Percentiles rank a stretch among this genome's conserved stretches.
Conservation (phyloP, 2,113 vertebrate species). For the Muntiacus muntjak region DNA sequence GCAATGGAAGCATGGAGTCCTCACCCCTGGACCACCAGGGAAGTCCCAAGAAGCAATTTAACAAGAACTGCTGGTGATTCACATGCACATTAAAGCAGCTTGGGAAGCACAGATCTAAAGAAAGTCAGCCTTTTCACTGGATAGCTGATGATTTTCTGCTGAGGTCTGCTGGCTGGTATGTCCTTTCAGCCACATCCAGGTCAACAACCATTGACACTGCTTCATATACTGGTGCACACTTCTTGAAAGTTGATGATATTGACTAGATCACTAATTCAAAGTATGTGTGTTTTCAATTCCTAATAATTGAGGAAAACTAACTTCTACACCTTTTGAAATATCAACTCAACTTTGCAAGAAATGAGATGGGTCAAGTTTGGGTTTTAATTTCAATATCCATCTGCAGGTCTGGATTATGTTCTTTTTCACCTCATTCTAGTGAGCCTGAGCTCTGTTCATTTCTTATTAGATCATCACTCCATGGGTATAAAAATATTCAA, state of each 20-base stretch:
- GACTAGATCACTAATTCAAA: neutral
- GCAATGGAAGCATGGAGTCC: neutral
- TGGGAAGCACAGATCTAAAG: neutral
- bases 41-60: neutral
- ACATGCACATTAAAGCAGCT: neutral
- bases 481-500: neutral
- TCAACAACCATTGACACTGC: neutral
- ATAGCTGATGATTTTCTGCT: neutral
- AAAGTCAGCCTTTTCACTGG: neutral
- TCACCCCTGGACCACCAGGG: neutral
- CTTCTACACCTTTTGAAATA: neutral
- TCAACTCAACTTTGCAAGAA: neutral
- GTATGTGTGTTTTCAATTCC: neutral
- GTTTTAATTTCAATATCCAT: neutral
- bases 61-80: neutral
- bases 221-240: neutral
- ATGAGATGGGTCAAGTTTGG: neutral
- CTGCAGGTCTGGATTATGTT: neutral
- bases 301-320: neutral
- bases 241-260: neutral
- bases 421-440: neutral
- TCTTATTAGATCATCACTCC: neutral
- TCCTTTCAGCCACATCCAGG: neutral
- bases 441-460: neutral
- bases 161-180: neutral